Conservation (phyloP, 2,888 invertebrate genomes). For the Orchesella flavescens region DNA sequence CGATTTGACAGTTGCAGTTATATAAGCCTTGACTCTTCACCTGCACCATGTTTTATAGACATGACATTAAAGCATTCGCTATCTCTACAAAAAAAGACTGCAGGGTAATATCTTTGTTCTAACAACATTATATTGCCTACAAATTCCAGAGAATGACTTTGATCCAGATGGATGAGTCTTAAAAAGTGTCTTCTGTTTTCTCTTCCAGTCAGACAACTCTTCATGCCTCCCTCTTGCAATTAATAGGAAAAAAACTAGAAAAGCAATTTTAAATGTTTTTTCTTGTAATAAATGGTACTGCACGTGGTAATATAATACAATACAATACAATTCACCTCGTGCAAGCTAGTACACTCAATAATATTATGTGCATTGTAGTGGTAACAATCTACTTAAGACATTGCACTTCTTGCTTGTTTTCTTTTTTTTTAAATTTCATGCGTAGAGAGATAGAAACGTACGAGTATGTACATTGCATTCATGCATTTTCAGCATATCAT, state of each 20-base stretch:
- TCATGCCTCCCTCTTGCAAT: constrained; percentile 65
- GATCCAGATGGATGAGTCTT: constrained; percentile 56
- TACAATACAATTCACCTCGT: no score
- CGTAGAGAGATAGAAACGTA: background rate
- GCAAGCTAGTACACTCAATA: no score
- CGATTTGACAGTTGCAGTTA: constrained; percentile 45
- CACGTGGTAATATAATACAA: constrained; percentile 4
- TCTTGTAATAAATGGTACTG: constrained; percentile 27
- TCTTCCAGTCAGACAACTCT: constrained; percentile 67
- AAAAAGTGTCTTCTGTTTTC: constrained; percentile 57
- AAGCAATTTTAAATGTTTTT: constrained; percentile 14
- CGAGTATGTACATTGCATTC: no score
- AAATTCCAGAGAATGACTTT: constrained; percentile 38
- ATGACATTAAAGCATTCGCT: background rate
- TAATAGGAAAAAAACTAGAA: constrained; percentile 41
- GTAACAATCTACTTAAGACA: no score
- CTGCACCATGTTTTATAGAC: background rate
- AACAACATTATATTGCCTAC: no score
- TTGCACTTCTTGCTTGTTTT: background rate
- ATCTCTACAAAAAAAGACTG: no score
- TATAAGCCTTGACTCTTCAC: background rate
- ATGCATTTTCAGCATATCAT: constrained; percentile 48
- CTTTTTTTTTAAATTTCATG: background rate
- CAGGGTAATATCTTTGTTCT: background rate
- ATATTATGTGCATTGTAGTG: no score